These are phyloP conservation scores for Chrysolina haemoptera DNA, from an alignment of 2,888 invertebrate species.

Conservation along the genomic window DNA sequence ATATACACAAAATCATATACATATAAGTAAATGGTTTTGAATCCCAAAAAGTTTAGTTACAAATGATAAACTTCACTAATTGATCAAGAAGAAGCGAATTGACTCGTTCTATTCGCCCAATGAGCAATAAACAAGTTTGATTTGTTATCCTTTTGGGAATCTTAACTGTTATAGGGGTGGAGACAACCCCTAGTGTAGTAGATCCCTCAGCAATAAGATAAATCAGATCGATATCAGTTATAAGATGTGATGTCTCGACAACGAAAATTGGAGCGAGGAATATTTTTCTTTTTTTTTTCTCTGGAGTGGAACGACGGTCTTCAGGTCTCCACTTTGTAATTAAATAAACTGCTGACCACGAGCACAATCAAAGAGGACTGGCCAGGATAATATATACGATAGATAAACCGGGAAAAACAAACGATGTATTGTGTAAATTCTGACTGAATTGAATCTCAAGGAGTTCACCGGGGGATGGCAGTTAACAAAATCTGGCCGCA, in stretches of 20 bases:
- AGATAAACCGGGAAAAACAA: constrained; percentile 51
- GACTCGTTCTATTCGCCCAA: neutral
- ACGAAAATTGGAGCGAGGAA: constrained; percentile 9
- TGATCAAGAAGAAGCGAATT: neutral
- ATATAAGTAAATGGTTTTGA: no score
- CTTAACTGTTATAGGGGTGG: constrained; percentile 5
- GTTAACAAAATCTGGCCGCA: constrained; percentile 59
- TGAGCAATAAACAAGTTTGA: constrained; percentile 5
- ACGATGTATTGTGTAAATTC: constrained; percentile 51
- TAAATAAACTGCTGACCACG: constrained; percentile 47
- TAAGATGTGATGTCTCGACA: constrained; percentile 9
- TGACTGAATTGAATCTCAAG: constrained; percentile 51
- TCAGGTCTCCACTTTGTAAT: constrained; percentile 26
- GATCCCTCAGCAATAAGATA: constrained; percentile 18
- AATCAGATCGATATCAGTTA: constrained; percentile 16
- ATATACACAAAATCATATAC: no score
- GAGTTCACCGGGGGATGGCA: constrained; percentile 42
- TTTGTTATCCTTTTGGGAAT: constrained; percentile 16
- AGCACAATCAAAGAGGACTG: constrained; percentile 48
- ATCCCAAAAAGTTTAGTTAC: no score
- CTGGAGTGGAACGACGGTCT: constrained; percentile 6
- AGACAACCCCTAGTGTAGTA: constrained; percentile 1
- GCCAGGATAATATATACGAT: constrained; percentile 49
- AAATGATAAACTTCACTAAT: no score
- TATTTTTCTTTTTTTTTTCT: constrained; percentile 2